Evolutionary conservation across 2,797 vertebrate species (phyloP).

Genomic region (Hafferia zeledoni): DNA sequence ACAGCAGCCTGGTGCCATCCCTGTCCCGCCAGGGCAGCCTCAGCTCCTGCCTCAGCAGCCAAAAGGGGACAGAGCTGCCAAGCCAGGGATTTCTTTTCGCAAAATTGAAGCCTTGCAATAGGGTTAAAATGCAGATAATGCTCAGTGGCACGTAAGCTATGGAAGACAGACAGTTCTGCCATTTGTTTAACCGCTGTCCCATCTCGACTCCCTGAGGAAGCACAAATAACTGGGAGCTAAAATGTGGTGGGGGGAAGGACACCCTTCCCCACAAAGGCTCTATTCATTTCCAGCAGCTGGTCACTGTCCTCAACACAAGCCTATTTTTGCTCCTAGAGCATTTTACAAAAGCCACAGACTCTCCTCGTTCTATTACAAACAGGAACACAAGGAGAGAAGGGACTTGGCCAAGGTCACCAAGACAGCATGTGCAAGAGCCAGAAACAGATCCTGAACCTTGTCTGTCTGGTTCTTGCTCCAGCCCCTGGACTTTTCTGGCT

Average conservation of each 20-base stretch:
- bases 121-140: slow-evolving; percentile 14
- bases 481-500: not conserved
- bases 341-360: slow-evolving; percentile 48
- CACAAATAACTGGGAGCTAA: slow-evolving; percentile 47
- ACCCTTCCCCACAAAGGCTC: slow-evolving; percentile 16
- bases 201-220: not conserved
- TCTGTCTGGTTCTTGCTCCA: not conserved
- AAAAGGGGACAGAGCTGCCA: not conserved
- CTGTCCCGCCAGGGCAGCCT: fast-evolving
- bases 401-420: slow-evolving; percentile 23
- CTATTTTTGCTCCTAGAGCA: slow-evolving; percentile 45
- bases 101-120: not conserved
- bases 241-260: not conserved
- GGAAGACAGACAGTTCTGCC: slow-evolving; percentile 4
- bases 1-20: not conserved
- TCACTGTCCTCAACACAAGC: slow-evolving; percentile 36
- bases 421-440: not conserved
- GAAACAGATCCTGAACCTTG: not conserved
- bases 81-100: not conserved
- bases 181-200: slow-evolving; percentile 43
- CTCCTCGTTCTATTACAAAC: not conserved
- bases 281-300: slow-evolving; percentile 64
- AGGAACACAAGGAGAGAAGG: not conserved
- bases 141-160: slow-evolving; percentile 10
- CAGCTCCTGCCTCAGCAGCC: not conserved